Evolutionary conservation across 2,113 vertebrate species (phyloP).

Genomic region (Pongo pygmaeus): DNA sequence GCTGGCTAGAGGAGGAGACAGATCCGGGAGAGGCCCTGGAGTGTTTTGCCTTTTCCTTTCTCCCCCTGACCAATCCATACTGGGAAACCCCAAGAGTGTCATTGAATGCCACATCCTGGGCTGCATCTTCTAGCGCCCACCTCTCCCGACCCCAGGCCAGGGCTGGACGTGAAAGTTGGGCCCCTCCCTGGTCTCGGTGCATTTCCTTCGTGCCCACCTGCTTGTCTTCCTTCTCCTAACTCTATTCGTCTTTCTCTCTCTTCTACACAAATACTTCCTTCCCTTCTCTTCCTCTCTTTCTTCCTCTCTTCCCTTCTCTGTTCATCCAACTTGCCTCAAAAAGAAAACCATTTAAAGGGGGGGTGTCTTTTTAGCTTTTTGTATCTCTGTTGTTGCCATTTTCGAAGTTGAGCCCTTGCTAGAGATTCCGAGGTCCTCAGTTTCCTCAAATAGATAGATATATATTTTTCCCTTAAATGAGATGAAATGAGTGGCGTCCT

Average conservation of each 20-base stretch:
- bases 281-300: constrained; percentile 1
- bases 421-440: constrained; percentile 88
- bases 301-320: constrained; percentile 52
- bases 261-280: neutral
- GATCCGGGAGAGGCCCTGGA: neutral
- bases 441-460: constrained; percentile 85
- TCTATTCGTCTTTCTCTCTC: neutral
- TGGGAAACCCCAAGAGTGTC: neutral
- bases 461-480: constrained; percentile 84
- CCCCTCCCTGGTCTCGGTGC: neutral
- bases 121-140: neutral
- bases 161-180: rapidly evolving
- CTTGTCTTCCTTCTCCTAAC: neutral
- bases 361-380: constrained; percentile 76
- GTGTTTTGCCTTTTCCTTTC: neutral
- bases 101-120: neutral
- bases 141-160: neutral
- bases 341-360: neutral
- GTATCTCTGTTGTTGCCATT: constrained; percentile 73
- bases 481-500: constrained; percentile 86
- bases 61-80: neutral
- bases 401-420: constrained; percentile 76
- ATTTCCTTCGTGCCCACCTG: constrained; percentile 39
- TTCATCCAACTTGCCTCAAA: constrained; percentile 58
- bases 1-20: neutral